Evolutionary conservation across 2,888 invertebrate genomes (phyloP), one percentile per base, ranked within the genome.

Genomic region (Epistrophe eligans): DNA sequence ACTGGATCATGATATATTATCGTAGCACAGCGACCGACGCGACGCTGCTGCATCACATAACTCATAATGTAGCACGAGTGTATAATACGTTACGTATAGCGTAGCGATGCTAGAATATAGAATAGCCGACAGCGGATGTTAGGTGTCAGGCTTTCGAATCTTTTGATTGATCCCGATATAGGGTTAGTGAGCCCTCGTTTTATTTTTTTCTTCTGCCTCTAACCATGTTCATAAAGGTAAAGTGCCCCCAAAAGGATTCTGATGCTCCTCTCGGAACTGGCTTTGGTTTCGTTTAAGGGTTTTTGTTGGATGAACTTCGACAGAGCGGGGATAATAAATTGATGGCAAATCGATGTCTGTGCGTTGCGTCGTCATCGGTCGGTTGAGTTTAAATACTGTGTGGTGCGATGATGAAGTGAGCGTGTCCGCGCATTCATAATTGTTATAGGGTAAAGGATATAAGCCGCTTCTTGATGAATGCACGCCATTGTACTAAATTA

Each of bases 361-460:
- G 19, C 32, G 38, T n/a, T 45, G 32, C 6, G 13, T 24, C 9
- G 35, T 35, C 32, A 0, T 58, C 32, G 17, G 17, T 10, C 35
- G 32, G 6, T 45, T 19, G 24, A 24, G 50, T n/a, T n/a, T n/a
- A n/a, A n/a, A 45, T 66, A 50, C 15, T 35, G n/a, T 52, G 77
- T 73, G 73, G 79, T 83, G 79, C 52, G 83, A 77, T 84, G 84
- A 84, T 84, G 76, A 84, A 80, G 80, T 72, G 58, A 84, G 84
- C 84, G 84, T 84, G 84, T 77, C 84, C 72, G 76, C 80, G 84
- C 80, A 80, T 84, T 80, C 71, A 84, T 84, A 84, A 84, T 84
- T 76, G 43, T 50, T 55, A 67, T 50, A 10, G 17, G 11, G 38
- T 24, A 70, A 40, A 28, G 55, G 52, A 70, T 43, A 43, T 58